A percentile compares a stretch with the other conserved stretches of the same genome.
Evolutionary conservation across 2,797 vertebrate genomes (phyloP).

Genomic region (Nannoperca australis): DNA sequence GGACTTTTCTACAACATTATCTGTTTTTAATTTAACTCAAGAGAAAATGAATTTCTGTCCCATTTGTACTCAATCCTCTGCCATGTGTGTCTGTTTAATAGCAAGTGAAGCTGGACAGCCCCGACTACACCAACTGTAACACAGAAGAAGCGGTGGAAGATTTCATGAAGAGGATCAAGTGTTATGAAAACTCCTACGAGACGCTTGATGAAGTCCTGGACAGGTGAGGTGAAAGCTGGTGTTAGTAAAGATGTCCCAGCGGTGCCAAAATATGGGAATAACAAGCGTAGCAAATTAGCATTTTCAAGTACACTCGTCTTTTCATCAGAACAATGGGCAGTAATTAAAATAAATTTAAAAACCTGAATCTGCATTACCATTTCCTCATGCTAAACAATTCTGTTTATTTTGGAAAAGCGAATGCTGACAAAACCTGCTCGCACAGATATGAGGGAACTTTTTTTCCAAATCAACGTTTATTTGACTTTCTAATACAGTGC

Average conservation of each 20-base stretch:
- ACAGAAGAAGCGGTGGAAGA: constrained; percentile 95
- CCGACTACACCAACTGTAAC: constrained; percentile 95
- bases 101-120: constrained; percentile 98
- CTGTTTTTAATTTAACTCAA: background rate
- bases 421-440: background rate
- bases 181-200: constrained; percentile 96
- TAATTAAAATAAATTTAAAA: background rate
- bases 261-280: background rate
- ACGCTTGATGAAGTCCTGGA: constrained; percentile 93
- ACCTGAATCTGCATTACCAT: background rate
- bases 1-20: no score
- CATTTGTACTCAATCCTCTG: background rate
- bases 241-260: background rate
- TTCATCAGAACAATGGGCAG: background rate
- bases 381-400: no score
- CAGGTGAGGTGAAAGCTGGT: constrained; percentile 85
- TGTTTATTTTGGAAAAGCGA: no score
- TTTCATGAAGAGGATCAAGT: constrained; percentile 98
- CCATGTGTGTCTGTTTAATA: constrained; percentile 58
- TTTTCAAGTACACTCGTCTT: background rate
- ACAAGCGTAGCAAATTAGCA: background rate
- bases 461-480: background rate
- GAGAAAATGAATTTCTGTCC: background rate
- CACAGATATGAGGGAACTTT: background rate
- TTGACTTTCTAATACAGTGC: background rate